Conservation (phyloP, 2,113 vertebrate genomes). For the Columbina picui region DNA sequence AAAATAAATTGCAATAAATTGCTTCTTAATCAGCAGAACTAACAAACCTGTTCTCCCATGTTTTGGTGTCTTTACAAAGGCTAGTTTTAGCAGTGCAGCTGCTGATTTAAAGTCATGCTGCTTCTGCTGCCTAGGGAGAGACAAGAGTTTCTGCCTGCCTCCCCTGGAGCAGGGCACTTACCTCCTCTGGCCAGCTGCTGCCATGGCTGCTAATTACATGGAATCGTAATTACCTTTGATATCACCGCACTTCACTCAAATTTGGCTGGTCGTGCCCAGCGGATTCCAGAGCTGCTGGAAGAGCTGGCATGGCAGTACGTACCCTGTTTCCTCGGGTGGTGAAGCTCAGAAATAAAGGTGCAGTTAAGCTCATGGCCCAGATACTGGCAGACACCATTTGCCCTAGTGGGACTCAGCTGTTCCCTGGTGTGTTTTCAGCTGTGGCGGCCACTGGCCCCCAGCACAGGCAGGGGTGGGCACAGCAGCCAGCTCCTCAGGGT, state of each 20-base stretch:
- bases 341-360: neutral
- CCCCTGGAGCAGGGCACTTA: neutral
- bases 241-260: neutral
- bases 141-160: neutral
- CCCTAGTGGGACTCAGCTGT: neutral
- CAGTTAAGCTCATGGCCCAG: neutral
- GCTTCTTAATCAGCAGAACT: neutral
- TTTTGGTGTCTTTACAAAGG: neutral
- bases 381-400: fast-evolving
- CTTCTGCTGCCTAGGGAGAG: neutral
- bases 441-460: fast-evolving
- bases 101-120: neutral
- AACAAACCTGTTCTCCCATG: neutral
- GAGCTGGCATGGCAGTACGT: neutral
- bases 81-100: neutral
- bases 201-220: neutral
- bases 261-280: neutral
- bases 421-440: neutral
- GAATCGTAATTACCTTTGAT: neutral
- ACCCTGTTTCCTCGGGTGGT: neutral
- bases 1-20: neutral
- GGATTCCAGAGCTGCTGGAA: neutral
- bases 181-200: neutral
- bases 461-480: neutral
- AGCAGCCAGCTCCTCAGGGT: neutral